Evolutionary conservation across 2,113 vertebrate genomes (phyloP).

Genomic region (Eira barbara): DNA sequence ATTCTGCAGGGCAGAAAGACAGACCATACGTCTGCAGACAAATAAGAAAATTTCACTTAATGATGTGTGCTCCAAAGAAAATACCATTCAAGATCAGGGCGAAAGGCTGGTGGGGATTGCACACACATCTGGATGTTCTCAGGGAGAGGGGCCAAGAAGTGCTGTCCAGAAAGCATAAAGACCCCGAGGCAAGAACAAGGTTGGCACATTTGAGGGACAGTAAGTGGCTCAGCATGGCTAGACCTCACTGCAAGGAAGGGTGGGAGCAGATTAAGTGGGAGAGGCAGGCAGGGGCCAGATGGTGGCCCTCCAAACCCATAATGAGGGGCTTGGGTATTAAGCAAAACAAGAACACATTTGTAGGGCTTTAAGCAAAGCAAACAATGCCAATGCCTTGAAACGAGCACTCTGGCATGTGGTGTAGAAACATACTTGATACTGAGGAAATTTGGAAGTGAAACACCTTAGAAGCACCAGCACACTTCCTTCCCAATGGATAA

Average conservation of each 20-base stretch:
- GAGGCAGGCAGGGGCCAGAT: not conserved
- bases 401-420: rapidly evolving
- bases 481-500: not conserved
- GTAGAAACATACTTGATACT: not conserved
- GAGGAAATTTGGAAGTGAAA: not conserved
- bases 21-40: not conserved
- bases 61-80: not conserved
- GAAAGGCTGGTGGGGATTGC: not conserved
- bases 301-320: not conserved
- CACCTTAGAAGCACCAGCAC: not conserved
- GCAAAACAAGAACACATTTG: not conserved
- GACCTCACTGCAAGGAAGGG: rapidly evolving
- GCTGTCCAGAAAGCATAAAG: not conserved
- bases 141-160: not conserved
- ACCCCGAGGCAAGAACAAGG: not conserved
- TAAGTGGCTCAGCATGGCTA: not conserved
- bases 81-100: not conserved
- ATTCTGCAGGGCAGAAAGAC: not conserved
- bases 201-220: not conserved
- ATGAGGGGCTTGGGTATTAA: not conserved
- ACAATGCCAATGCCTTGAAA: not conserved
- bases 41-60: not conserved
- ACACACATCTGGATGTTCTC: not conserved
- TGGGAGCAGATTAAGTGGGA: not conserved
- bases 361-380: not conserved